These are phyloP conservation scores for Novumbra hubbsi DNA, from an alignment of 2,797 vertebrate species.

Conservation along the genomic window DNA sequence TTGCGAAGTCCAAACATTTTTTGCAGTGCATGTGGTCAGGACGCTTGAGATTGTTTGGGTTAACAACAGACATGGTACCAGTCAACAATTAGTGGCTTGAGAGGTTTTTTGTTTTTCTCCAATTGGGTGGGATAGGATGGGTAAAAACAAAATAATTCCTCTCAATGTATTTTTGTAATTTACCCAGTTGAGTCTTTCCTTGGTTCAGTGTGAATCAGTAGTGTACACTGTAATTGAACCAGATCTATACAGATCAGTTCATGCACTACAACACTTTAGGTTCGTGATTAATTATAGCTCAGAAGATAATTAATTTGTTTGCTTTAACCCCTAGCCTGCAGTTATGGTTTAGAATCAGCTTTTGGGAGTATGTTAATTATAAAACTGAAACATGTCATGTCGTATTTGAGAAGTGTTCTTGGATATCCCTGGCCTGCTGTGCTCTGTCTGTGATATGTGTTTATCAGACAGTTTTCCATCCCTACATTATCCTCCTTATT, in stretches of 20 bases:
- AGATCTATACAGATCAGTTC: neutral
- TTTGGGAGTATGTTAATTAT: neutral
- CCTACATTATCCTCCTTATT: neutral
- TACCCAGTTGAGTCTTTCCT: neutral
- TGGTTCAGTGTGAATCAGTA: neutral
- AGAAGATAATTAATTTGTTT: neutral
- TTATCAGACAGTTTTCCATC: neutral
- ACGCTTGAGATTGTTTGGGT: too few relatives aligned
- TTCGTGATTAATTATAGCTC: neutral
- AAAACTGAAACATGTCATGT: neutral
- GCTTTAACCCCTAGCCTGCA: neutral
- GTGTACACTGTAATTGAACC: neutral
- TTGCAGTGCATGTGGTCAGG: too few relatives aligned
- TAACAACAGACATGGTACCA: too few relatives aligned
- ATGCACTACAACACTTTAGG: neutral
- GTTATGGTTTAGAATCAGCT: neutral
- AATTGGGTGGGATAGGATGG: too few relatives aligned
- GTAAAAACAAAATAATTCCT: conserved; percentile 22
- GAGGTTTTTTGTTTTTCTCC: too few relatives aligned
- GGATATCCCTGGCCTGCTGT: neutral
- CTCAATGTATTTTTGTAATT: neutral
- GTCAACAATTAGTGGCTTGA: too few relatives aligned
- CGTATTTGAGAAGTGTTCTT: neutral
- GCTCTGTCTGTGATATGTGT: neutral
- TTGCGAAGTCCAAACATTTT: too few relatives aligned